phyloP scores from a whole-genome alignment of 2,888 invertebrate species.

The Acronicta psi region DNA sequence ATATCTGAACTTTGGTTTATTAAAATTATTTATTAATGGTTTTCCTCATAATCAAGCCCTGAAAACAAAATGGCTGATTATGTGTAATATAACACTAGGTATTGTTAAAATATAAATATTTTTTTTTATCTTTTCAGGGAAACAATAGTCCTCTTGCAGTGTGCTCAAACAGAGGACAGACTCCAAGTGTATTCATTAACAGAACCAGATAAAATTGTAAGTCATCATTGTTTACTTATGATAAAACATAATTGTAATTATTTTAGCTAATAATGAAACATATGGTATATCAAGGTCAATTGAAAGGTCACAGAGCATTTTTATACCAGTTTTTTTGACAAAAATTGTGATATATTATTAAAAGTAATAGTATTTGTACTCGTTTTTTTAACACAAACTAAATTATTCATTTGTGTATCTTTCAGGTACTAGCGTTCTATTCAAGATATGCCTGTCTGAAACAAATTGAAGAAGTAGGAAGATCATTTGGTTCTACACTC shows the following conservation, averaged over 20 bases:
- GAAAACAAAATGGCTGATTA: background rate
- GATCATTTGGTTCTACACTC: constrained; percentile 91
- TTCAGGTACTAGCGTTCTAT: constrained; percentile 86
- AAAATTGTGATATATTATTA: background rate
- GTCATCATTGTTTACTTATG: constrained; percentile 46
- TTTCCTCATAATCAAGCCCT: too few species aligned
- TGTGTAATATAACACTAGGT: background rate
- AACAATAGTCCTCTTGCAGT: constrained; percentile 75
- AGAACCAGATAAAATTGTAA: constrained; percentile 76
- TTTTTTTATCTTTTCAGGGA: constrained; percentile 60
- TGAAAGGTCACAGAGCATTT: background rate
- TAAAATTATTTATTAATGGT: too few species aligned
- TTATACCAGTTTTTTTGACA: background rate
- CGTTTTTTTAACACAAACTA: background rate
- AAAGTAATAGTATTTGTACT: background rate
- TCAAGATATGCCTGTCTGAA: constrained; percentile 85
- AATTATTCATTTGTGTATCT: constrained; percentile 40
- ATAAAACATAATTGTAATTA: constrained; percentile 20
- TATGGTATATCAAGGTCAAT: constrained; percentile 34
- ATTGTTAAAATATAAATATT: background rate
- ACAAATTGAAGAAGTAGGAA: constrained; percentile 71
- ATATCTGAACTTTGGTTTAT: too few species aligned
- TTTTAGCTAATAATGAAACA: constrained; percentile 16
- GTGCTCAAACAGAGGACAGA: constrained; percentile 69
- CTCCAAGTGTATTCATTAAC: constrained; percentile 64